Evolutionary conservation across 2,888 invertebrate genomes (phyloP).

Genomic region (Notodonta dromedarius): DNA sequence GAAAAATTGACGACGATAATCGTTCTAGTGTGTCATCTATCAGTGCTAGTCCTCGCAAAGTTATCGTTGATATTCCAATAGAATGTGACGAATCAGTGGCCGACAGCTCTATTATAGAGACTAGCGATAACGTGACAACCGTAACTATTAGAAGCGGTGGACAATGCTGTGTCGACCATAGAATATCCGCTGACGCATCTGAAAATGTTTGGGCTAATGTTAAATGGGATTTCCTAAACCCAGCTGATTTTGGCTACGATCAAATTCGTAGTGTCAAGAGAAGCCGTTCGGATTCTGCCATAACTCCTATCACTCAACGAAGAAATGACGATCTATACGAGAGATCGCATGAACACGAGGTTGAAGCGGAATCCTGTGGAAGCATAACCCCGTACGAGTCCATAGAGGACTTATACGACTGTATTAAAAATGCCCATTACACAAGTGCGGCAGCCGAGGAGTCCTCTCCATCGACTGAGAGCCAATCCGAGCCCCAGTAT

Average conservation of each 20-base stretch:
- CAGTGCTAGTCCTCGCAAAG: constrained; percentile 64
- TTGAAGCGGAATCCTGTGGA: constrained; percentile 72
- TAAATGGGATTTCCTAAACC: constrained; percentile 77
- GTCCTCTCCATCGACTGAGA: constrained; percentile 74
- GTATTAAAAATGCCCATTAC: constrained; percentile 77
- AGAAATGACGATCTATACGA: constrained; percentile 77
- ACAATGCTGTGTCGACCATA: constrained; percentile 76
- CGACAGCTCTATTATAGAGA: constrained; percentile 66
- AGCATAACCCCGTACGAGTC: constrained; percentile 81
- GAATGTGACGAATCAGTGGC: constrained; percentile 67
- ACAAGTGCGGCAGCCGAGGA: constrained; percentile 68
- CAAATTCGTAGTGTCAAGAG: constrained; percentile 73
- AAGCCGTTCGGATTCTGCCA: constrained; percentile 76
- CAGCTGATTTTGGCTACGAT: constrained; percentile 77
- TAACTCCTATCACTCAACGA: constrained; percentile 67
- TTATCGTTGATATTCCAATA: constrained; percentile 72
- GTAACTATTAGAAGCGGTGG: constrained; percentile 70
- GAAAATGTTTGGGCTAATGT: constrained; percentile 81
- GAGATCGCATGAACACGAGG: constrained; percentile 62
- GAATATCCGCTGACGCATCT: constrained; percentile 75
- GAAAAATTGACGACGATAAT: constrained; percentile 66
- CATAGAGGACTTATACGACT: constrained; percentile 79
- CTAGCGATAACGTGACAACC: constrained; percentile 69
- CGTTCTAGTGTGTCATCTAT: constrained; percentile 63
- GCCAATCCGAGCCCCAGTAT: constrained; percentile 74